A percentile compares a stretch with the other conserved stretches of the same genome.
Conservation (phyloP, 2,113 vertebrate genomes). For the Stigmatopora argus region DNA sequence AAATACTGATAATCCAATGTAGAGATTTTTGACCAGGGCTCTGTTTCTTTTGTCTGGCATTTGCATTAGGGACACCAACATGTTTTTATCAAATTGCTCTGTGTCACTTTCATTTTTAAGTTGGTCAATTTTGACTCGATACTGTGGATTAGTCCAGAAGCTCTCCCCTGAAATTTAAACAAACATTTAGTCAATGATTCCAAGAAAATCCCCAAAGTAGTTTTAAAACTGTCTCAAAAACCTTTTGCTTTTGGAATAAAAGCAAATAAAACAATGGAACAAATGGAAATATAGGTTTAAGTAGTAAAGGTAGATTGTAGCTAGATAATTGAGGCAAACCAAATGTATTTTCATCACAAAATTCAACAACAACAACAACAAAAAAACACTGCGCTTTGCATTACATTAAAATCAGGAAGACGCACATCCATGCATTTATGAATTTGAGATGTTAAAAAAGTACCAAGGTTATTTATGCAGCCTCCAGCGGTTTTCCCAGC, state of each 20-base stretch:
- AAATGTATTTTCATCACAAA: too few species aligned
- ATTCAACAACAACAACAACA: too few species aligned
- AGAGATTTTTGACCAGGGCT: conserved; percentile 28
- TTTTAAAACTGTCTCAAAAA: too few species aligned
- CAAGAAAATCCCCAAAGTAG: background rate
- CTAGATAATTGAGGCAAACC: too few species aligned
- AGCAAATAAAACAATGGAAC: background rate
- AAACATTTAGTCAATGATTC: background rate
- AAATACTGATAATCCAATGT: conserved; percentile 52
- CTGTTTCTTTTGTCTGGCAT: conserved; percentile 55
- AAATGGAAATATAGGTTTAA: background rate
- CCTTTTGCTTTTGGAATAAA: background rate
- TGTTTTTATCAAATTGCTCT: conserved; percentile 25
- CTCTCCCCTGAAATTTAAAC: conserved; percentile 13
- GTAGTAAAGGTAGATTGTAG: background rate
- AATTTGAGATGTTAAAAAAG: background rate
- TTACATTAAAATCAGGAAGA: too few species aligned
- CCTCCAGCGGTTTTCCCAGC: conserved; percentile 68
- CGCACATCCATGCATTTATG: too few species aligned
- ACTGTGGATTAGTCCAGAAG: conserved; percentile 56
- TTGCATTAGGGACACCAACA: conserved; percentile 58
- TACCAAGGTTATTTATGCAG: conserved; percentile 42
- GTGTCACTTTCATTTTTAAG: conserved; percentile 2
- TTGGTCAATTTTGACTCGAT: conserved; percentile 31
- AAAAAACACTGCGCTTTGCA: too few species aligned